phyloP scores from a whole-genome alignment of 2,113 vertebrate species.

The Zosterops borbonicus region DNA sequence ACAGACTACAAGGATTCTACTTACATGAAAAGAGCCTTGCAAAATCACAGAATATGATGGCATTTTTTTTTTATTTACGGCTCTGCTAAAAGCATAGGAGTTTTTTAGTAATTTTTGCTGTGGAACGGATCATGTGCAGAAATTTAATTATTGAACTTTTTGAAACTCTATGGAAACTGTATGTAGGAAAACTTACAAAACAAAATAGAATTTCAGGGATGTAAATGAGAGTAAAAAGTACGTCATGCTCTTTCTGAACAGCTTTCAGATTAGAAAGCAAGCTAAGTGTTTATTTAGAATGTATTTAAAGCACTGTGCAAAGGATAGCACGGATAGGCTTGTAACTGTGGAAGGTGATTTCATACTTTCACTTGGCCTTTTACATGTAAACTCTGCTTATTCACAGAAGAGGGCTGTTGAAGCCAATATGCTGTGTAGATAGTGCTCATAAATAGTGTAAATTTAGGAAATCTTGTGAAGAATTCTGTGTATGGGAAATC shows the following conservation, averaged over 20 bases:
- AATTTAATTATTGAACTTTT: background rate
- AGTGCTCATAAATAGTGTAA: background rate
- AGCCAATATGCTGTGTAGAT: background rate
- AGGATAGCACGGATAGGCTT: background rate
- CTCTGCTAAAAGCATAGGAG: background rate
- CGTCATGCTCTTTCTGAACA: background rate
- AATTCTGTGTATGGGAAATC: background rate
- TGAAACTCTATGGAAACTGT: background rate
- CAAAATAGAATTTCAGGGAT: background rate
- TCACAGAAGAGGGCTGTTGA: background rate
- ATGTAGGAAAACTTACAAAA: background rate
- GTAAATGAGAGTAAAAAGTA: background rate
- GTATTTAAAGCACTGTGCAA: background rate
- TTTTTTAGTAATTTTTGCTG: background rate
- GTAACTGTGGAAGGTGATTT: background rate
- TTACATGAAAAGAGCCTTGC: background rate
- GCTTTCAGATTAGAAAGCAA: background rate
- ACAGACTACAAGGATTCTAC: background rate
- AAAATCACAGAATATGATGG: background rate
- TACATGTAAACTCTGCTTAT: fast-evolving
- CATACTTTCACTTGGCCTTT: background rate
- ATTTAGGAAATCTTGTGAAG: background rate
- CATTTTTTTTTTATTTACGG: background rate
- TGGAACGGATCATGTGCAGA: background rate
- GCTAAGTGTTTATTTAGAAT: background rate